Conservation (phyloP, 2,113 vertebrate genomes). For the Odontesthes bonariensis region DNA sequence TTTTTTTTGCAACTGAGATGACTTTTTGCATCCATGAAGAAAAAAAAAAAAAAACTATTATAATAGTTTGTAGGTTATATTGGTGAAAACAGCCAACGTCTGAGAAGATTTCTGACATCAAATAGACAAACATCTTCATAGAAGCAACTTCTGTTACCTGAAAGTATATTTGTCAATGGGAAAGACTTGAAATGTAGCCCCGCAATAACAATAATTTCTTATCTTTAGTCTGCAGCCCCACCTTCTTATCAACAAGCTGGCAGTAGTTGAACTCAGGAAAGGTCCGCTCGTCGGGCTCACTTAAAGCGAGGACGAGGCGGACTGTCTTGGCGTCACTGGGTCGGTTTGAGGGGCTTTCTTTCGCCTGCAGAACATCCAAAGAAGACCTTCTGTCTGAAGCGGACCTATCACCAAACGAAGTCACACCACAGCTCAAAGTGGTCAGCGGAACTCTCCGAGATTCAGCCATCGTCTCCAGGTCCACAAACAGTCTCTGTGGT, state of each 20-base stretch:
- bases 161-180: too few relatives aligned
- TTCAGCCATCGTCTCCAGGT: constrained; percentile 84
- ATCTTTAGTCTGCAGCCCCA: constrained; percentile 7
- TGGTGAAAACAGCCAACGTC: too few relatives aligned
- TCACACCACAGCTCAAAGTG: constrained; percentile 71
- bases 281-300: constrained; percentile 86
- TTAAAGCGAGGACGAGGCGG: constrained; percentile 86
- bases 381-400: constrained; percentile 44
- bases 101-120: too few relatives aligned
- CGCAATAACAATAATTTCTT: too few relatives aligned
- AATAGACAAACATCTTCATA: too few relatives aligned
- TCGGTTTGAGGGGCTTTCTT: neutral
- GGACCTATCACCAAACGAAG: constrained; percentile 35
- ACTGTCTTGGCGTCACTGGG: constrained; percentile 53
- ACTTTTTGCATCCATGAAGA: neutral
- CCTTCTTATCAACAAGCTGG: constrained; percentile 84
- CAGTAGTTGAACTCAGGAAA: constrained; percentile 95
- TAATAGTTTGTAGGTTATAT: too few relatives aligned
- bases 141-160: too few relatives aligned
- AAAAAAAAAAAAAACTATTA: too few relatives aligned
- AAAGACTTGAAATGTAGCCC: too few relatives aligned
- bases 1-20: neutral
- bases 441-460: constrained; percentile 88
- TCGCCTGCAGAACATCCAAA: neutral
- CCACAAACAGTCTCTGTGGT: neutral